Evolutionary conservation across 2,797 vertebrate genomes (phyloP).

Genomic region (Emys orbicularis): DNA sequence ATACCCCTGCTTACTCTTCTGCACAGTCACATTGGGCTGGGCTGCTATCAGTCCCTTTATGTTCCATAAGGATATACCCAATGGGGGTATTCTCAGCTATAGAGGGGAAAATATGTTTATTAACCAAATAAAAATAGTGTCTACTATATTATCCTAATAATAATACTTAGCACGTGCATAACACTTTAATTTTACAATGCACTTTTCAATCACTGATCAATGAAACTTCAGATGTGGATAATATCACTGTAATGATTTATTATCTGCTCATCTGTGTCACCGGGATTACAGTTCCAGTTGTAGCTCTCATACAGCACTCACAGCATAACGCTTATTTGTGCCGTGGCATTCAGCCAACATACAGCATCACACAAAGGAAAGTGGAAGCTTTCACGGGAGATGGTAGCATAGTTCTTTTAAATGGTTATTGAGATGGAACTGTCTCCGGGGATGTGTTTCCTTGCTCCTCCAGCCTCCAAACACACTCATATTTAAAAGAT

Average conservation of each 20-base stretch:
- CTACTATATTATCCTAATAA: not conserved
- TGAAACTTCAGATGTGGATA: conserved; percentile 43
- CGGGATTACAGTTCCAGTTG: conserved; percentile 2
- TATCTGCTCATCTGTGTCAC: conserved; percentile 43
- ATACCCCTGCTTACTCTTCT: not conserved
- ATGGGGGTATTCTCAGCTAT: not conserved
- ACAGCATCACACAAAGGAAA: not conserved
- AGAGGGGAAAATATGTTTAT: not conserved
- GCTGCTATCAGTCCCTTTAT: not conserved
- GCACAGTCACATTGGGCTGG: not conserved
- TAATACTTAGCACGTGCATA: not conserved
- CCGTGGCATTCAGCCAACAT: not conserved
- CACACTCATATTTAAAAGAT: not conserved
- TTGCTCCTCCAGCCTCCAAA: conserved; percentile 16
- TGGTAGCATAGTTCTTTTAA: conserved; percentile 14
- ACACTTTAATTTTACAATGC: conserved; percentile 31
- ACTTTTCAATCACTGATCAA: conserved; percentile 38
- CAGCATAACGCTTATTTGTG: not conserved
- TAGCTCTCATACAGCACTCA: not conserved
- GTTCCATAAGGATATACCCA: not conserved
- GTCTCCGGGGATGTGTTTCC: conserved; percentile 5
- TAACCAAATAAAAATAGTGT: not conserved
- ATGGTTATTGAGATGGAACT: not conserved
- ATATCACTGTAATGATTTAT: conserved; percentile 21
- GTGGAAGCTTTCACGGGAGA: conserved; percentile 7